Base-by-base conservation (phyloP, 2,888 invertebrate genomes). In the Chorisops tibialis region DNA sequence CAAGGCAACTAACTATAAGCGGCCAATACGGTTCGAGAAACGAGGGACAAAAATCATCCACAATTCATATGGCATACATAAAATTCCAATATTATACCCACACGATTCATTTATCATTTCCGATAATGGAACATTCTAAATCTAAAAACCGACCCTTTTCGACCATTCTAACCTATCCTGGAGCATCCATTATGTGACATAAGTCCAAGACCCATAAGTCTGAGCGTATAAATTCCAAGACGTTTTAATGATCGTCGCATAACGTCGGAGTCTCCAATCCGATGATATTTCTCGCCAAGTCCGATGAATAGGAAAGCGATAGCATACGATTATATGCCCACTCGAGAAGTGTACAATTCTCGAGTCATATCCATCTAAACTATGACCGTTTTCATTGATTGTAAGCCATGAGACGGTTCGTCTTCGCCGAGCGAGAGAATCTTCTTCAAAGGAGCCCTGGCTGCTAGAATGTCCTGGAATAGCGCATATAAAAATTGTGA, bases 161-260 rank as follows among this genome's bases (percentile, higher is more conserved):
- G 30, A 30, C 30, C 9, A 9, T 30, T 7, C 5, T 30, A n/a
- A 30, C 30, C 30, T 5, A 30, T n/a, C n/a, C n/a, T 7, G 30
- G 9, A 30, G 30, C 30, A 56, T 63, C 38, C 39, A 52, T 61
- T 61, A 61, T 64, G 35, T 37, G 58, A 41, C 59, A 59, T 61
- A 64, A 61, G 56, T 64, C 61, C 30, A 21, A 47, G 61, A 35
- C 43, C 47, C 43, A 64, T 45, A 21, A 45, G 9, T 30, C 56
- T 24, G 43, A 56, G n/a, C 45, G 30, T 56, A 56, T 56, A 45
- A 56, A 56, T 61, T 61, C 50, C 64, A 64, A 61, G 64, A 64
- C 64, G 61, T 64, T 61, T 64, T 61, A 64, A 64, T 64, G 61
- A 59, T 38, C n/a, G n/a, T n/a, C 59, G 52, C 58, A 59, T 45